Base-by-base conservation (phyloP, 2,797 vertebrate genomes). In the Ctenopoma kingsleyae region DNA sequence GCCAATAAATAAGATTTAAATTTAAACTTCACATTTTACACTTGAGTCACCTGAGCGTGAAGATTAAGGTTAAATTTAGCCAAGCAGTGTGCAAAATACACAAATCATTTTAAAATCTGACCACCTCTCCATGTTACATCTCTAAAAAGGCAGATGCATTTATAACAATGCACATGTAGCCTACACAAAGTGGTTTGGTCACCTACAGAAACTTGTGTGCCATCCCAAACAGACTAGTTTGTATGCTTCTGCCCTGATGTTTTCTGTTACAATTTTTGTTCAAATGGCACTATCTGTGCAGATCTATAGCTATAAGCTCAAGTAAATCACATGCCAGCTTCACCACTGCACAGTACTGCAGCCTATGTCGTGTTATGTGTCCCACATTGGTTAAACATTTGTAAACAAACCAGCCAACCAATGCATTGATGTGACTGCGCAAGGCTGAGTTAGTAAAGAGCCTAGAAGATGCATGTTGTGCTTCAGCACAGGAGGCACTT, bases 401-500 rank as follows among this genome's bases (percentile, higher is more conserved):
- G 75, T 76, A 66, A 67, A 68, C 71, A 87, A 90, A 86, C 71
- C 64, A 76, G 54, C 48, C 60, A 70, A 78, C 66, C 73, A 82
- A 85, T 78, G 74, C 64, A 69, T 61, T 47, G 74, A 81, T 69
- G 57, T 78, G 68, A 80, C 57, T 77, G 67, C 67, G 30, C 68
- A 72, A 69, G 86, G 66, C 73, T 43, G 67, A 62, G 61, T 66
- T 82, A 66, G 62, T 53, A 70, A 53, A 38, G 55, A 67, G 59
- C 64, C 57, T 6, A 8, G 71, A 87, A 92, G 92, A 92, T 85
- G 82, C 82, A 93, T 92, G 86, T 58, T 67, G 78, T 51, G 83
- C 82, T 76, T 80, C 73, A 77, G 80, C 62, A 43, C 68, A 76
- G 80, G 77, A 91, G 87, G 89, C 91, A 89, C 84, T 87, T 87